Evolutionary conservation across 2,797 vertebrate genomes (phyloP).

Genomic region (Melanotaenia nigrans): DNA sequence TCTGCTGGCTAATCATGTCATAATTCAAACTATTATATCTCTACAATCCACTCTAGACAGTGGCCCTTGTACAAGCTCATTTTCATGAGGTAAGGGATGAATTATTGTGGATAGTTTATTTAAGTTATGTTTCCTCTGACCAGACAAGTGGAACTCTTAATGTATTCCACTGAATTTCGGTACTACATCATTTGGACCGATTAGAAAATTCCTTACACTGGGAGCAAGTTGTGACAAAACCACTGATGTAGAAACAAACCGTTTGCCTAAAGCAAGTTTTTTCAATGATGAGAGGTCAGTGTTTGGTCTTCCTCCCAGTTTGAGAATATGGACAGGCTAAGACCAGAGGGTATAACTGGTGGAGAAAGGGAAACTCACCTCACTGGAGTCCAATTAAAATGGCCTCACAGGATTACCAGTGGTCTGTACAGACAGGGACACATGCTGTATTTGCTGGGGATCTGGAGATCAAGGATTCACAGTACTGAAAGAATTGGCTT

Average conservation of each 20-base stretch:
- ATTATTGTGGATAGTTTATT: background rate
- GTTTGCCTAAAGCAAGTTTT: conserved; percentile 17
- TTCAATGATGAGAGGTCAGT: conserved; percentile 33
- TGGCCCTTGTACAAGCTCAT: background rate
- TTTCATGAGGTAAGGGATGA: conserved; percentile 7
- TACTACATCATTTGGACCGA: conserved; percentile 25
- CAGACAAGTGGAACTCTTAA: background rate
- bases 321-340: conserved; percentile 11
- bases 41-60: background rate
- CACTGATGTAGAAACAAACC: conserved; percentile 29
- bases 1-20: background rate
- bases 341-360: conserved; percentile 24
- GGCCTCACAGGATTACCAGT: conserved; percentile 51
- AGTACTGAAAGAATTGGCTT: conserved; percentile 46
- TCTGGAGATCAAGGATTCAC: conserved; percentile 44
- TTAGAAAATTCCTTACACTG: conserved; percentile 13
- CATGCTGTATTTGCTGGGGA: conserved; percentile 31
- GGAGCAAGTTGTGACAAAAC: conserved; percentile 28
- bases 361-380: conserved; percentile 41
- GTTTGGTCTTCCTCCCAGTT: conserved; percentile 26
- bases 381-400: conserved; percentile 74
- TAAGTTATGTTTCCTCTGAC: background rate
- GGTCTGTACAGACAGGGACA: conserved; percentile 33
- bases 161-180: conserved; percentile 16
- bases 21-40: background rate